Percentiles rank a stretch among this genome's conserved stretches.
Conservation (phyloP, 2,888 invertebrate genomes). For the Lasioglossum lativentre region DNA sequence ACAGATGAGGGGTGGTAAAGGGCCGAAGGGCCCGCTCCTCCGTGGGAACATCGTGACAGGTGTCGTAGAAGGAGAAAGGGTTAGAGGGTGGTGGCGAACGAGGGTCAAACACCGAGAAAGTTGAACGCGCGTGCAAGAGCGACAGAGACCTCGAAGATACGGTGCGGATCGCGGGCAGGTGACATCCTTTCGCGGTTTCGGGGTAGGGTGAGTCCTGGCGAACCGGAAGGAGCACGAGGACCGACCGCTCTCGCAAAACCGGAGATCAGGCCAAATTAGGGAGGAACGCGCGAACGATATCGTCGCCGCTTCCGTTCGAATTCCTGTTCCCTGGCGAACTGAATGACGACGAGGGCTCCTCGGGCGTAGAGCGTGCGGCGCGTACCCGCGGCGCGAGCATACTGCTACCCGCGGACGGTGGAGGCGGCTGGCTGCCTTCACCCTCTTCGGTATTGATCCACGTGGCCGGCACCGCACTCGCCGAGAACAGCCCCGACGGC, state of each 20-base stretch:
- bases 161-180: conserved; percentile 13
- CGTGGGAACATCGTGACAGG: conserved; percentile 33
- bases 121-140: conserved; percentile 31
- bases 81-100: conserved; percentile 7
- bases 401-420: conserved; percentile 74
- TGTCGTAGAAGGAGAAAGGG: conserved; percentile 41
- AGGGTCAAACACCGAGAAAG: conserved; percentile 49
- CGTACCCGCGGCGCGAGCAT: conserved; percentile 79
- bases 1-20: not conserved
- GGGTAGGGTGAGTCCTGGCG: not conserved
- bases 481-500: conserved; percentile 31
- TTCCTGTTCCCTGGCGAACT: conserved; percentile 5
- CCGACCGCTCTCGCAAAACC: not conserved
- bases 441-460: conserved; percentile 79
- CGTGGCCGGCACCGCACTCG: conserved; percentile 64
- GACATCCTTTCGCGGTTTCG: conserved; percentile 50
- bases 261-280: not conserved
- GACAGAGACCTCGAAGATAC: conserved; percentile 41
- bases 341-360: conserved; percentile 35
- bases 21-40: not conserved
- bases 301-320: conserved; percentile 34
- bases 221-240: not conserved
- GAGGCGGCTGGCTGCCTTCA: conserved; percentile 72
- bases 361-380: conserved; percentile 72
- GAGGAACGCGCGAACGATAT: conserved; percentile 7